Evolutionary conservation across 2,113 vertebrate genomes (phyloP), one percentile per base, ranked within the genome.

Genomic region (Poecilia latipinna): DNA sequence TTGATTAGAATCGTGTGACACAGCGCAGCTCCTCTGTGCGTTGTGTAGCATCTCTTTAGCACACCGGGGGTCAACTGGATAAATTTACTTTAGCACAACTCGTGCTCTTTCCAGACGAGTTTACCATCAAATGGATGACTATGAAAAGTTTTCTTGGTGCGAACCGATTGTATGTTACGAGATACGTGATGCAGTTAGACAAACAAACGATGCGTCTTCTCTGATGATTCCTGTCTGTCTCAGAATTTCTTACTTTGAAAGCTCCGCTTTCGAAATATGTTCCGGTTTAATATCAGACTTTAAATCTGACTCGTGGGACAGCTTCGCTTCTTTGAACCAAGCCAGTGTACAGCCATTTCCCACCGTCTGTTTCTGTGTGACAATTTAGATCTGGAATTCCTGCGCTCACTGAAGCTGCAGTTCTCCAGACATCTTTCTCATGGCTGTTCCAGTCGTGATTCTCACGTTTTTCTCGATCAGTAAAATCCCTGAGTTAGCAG

Each of bases 1-100:
- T 79, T 73, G 66, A 93, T 93, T 79, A 85, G 84, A 91, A 90
- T 82, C 91, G 65, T 90, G 90, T 94, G 94, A 93, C 90, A 87
- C 65, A 13, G 71, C 79, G 74, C 82, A 60, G 78, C 73, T 79
- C 75, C 82, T 89, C 81, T 90, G 79, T 92, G 63, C 68, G 82
- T 90, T 91, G 81, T 88, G 70, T 31, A 42, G 77, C 70, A 74
- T 79, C 65, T 85, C 75, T 69, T 80, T 22, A 65, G 62, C 66
- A 70, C 68, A 54, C 54, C 42, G 72, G 69, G 68, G 70, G 48
- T 65, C 32, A 24, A 51, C 76, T 77, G 33, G 22, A 61, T 91
- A 85, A 88, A 87, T 90, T 90, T 89, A 90, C 82, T 69, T 80
- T 73, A 71, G 2, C 33, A 33, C 8, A 22, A n/a, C 79, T 86